phyloP scores from a whole-genome alignment of 2,888 invertebrate genomes.

The Eudemis profundana region DNA sequence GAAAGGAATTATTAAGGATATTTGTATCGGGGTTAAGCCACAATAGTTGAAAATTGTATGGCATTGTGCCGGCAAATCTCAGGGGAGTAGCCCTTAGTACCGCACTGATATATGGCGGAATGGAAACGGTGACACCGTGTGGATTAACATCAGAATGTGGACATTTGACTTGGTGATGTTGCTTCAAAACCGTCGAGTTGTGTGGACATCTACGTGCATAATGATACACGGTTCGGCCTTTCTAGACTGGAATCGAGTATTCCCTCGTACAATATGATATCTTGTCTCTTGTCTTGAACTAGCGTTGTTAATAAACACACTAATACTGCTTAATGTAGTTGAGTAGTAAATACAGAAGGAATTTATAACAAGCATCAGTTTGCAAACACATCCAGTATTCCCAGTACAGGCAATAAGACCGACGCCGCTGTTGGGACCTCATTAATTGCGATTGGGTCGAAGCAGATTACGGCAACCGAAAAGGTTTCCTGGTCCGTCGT shows the following conservation, averaged over 20 bases:
- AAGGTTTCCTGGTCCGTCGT: constrained; percentile 68
- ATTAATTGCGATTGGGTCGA: constrained; percentile 80
- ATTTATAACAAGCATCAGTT: constrained; percentile 11
- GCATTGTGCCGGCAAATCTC: constrained; percentile 60
- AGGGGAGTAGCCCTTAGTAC: constrained; percentile 49
- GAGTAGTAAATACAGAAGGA: background rate
- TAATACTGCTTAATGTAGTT: background rate
- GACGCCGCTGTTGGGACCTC: constrained; percentile 64
- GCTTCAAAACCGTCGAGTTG: constrained; percentile 27
- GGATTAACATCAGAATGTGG: constrained; percentile 42
- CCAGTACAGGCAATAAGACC: constrained; percentile 48
- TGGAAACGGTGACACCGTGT: constrained; percentile 35
- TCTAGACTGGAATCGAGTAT: background rate
- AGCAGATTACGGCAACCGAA: constrained; percentile 75
- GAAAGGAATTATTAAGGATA: constrained; percentile 62
- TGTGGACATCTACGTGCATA: constrained; percentile 23
- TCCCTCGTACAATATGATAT: background rate
- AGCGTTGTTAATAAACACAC: background rate
- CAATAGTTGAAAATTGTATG: constrained; percentile 69
- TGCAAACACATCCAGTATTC: constrained; percentile 30
- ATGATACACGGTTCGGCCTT: constrained; percentile 19
- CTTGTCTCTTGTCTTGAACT: background rate
- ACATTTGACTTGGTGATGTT: constrained; percentile 42
- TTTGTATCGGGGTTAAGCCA: constrained; percentile 56
- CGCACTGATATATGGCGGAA: constrained; percentile 34